Base-by-base conservation (phyloP, 1,140 invertebrate genomes). In the Linepithema humile region DNA sequence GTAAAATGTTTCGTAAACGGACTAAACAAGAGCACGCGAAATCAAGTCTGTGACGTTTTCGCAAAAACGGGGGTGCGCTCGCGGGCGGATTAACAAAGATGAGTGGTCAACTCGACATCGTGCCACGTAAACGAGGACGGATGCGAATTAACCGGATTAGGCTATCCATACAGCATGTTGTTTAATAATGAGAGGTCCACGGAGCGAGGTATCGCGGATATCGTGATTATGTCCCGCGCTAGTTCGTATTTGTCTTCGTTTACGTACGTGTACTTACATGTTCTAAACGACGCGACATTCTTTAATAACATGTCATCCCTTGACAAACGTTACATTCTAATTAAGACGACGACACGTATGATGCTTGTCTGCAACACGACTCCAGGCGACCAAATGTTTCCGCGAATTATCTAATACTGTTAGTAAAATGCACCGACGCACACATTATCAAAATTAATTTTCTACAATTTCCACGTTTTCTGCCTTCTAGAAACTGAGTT, bases 101-200 rank as follows among this genome's bases (percentile, higher is more conserved):
- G 32, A 40, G 75, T 78, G 15, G 75, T 55, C 23, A 48, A 59
- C 72, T 74, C 55, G 59, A 29, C 32, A 69, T 20, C 23, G 62
- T 69, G 29, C 40, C 10, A 29, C 32, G 20, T 40, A 69, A 53
- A 78, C 45, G 9, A 78, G 69, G 45, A 78, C 35, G 15, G 3
- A 78, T 48, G 75, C 29, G 62, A 69, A 9, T 69, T 78, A 38
- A 55, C 6, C 7, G 20, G 35, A 23, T 67, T 38, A 23, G 26
- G 35, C n/a, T 35, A 29, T 35, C 32, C 15, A 67, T 35, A 26
- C 12, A n/a, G 10, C 15, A 6, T 78, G 72, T 74, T 67, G 35
- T 40, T 69, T 69, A 67, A 69, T 55, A 78, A 78, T 40, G 40
- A 78, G 69, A n/a, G n/a, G n/a, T n/a, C n/a, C 50, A 53, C 7